Conservation (phyloP, 2,113 vertebrate species). For the Cepphus grylle region DNA sequence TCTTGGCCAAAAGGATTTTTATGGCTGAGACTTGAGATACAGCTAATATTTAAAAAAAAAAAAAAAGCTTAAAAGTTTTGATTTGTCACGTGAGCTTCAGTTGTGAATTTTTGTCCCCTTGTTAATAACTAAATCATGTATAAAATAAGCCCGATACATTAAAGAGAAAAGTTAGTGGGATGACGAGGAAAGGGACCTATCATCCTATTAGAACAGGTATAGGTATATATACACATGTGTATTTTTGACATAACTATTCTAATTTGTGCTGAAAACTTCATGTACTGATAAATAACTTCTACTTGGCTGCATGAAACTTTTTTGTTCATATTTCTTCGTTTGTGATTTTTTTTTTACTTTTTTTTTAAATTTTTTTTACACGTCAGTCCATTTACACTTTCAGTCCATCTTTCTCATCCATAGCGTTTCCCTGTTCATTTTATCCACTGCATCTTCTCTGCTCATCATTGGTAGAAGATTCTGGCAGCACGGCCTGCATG, state of each 20-base stretch:
- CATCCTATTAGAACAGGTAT: conserved; percentile 11
- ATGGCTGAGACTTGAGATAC: neutral
- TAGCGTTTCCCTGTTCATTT: conserved; percentile 46
- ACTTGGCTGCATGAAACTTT: conserved; percentile 78
- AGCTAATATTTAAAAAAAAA: neutral
- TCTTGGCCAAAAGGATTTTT: neutral
- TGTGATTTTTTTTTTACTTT: neutral
- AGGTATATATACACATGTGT: neutral
- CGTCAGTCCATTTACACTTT: conserved; percentile 33
- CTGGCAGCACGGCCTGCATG: conserved; percentile 84
- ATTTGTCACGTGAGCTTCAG: neutral
- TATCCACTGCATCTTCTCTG: conserved; percentile 54
- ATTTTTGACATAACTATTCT: conserved; percentile 70
- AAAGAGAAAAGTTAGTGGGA: neutral
- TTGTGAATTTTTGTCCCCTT: neutral
- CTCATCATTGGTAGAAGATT: conserved; percentile 72
- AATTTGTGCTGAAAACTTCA: conserved; percentile 76
- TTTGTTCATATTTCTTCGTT: conserved; percentile 50
- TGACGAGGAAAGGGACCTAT: neutral
- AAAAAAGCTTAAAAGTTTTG: neutral
- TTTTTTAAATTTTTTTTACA: neutral
- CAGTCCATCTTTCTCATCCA: conserved; percentile 53
- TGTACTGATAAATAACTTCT: conserved; percentile 72
- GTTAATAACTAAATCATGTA: neutral
- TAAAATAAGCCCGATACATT: neutral